These are phyloP conservation scores for Drosophila differens DNA, from an alignment of 2,888 invertebrate species.

Conservation along the genomic window DNA sequence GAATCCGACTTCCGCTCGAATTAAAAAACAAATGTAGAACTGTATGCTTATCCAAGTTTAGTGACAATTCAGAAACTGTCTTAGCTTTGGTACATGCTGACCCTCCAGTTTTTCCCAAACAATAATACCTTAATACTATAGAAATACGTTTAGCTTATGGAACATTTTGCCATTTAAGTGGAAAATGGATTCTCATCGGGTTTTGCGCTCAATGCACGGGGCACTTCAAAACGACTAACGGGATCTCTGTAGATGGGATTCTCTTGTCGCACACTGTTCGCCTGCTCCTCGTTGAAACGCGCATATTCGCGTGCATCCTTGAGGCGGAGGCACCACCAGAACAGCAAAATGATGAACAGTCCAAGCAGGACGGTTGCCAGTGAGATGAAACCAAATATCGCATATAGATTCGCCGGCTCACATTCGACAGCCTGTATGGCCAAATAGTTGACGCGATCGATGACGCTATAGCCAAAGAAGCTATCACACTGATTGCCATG, in stretches of 20 bases:
- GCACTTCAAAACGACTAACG: constrained; percentile 87
- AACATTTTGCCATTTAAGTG: constrained; percentile 26
- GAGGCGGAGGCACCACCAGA: constrained; percentile 85
- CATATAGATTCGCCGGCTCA: constrained; percentile 66
- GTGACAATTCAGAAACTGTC: neutral
- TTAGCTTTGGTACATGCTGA: constrained; percentile 13
- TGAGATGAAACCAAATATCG: constrained; percentile 84
- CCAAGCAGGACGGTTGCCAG: constrained; percentile 86
- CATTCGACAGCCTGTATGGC: constrained; percentile 75
- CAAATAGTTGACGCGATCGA: constrained; percentile 70
- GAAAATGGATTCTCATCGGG: constrained; percentile 73
- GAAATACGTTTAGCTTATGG: neutral
- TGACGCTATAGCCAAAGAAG: constrained; percentile 77
- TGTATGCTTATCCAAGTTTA: constrained; percentile 35
- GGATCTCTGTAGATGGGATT: constrained; percentile 88
- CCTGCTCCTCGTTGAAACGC: constrained; percentile 86
- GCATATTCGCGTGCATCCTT: constrained; percentile 87
- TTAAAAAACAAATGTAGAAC: neutral
- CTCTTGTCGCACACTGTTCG: constrained; percentile 49
- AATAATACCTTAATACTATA: neutral
- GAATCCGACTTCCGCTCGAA: neutral
- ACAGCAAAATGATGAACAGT: constrained; percentile 84
- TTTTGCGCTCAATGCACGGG: constrained; percentile 73
- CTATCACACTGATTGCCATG: constrained; percentile 82
- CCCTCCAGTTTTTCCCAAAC: neutral